Evolutionary conservation across 2,888 invertebrate genomes (phyloP), one percentile per base, ranked within the genome.

Genomic region (Nebria brevicollis): DNA sequence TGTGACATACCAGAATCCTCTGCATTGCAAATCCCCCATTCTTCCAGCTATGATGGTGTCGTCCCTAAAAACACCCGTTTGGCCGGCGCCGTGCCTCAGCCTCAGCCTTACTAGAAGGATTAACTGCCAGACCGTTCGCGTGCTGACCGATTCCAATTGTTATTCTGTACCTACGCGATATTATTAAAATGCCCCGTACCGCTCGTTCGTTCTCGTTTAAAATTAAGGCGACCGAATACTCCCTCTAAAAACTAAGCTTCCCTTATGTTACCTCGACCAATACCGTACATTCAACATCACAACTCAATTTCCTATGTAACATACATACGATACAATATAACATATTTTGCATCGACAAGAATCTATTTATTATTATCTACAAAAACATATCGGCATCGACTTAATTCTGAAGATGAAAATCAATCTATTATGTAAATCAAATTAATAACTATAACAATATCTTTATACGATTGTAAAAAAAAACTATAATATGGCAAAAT

Each of bases 21-120:
- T 87, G 88, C 88, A 88, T 88, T 88, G 88, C 89, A 88, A 89
- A 89, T 88, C 89, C 89, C 86, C 88, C 87, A 88, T 88, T 88
- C 88, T 88, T 88, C 88, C 34, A 4, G 34, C 5, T 34, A 34
- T 34, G 34, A 34, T 34, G 34, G 34, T 34, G 34, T 34, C 34
- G 34, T 34, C 34, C 83, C 79, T 80, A 80, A 80, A 80, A 80
- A 80, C 54, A 74, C 79, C 65, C 42, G 8, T 15, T 13, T 7
- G 15, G 25, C 75, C 64, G 75, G 34, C 26, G 75, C 64, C 64
- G 25, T 20, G 8, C n/a, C 64, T 64, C 15, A 64, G 75, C 5
- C 34, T 34, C 34, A 34, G 34, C 54, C 54, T 54, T 13, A 54
- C 68, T 20, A 20, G 20, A 20, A 72, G 77, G 75, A 78, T 78